These are phyloP conservation scores for Clarias batrachus DNA, from an alignment of 2,113 vertebrate species.

Conservation along the genomic window DNA sequence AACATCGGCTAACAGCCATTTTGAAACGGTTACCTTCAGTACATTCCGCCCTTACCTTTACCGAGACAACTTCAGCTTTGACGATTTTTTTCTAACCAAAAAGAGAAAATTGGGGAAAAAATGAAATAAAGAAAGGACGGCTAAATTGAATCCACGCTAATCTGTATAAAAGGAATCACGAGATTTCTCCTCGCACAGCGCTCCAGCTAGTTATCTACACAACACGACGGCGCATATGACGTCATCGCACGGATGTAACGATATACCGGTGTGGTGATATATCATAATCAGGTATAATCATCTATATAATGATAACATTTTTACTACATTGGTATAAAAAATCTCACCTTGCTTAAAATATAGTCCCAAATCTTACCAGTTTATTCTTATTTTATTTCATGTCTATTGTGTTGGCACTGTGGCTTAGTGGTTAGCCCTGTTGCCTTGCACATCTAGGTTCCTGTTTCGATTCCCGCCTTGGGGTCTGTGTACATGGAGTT, in stretches of 20 bases:
- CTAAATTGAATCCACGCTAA: neutral
- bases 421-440: no score
- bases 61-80: slow-evolving; percentile 74
- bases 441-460: no score
- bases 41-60: slow-evolving; percentile 71
- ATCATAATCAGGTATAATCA: neutral
- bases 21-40: slow-evolving; percentile 54
- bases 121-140: neutral
- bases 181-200: neutral
- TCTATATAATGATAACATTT: neutral
- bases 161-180: slow-evolving; percentile 5
- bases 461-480: no score
- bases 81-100: slow-evolving; percentile 53
- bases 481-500: no score
- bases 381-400: neutral
- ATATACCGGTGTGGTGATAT: neutral
- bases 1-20: slow-evolving; percentile 67
- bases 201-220: slow-evolving; percentile 15
- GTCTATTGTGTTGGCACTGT: neutral
- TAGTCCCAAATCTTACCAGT: neutral
- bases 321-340: neutral
- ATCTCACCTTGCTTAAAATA: neutral
- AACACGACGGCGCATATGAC: slow-evolving; percentile 27
- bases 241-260: slow-evolving; percentile 32
- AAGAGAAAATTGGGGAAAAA: slow-evolving; percentile 56